These are phyloP conservation scores for Oasisia sp. DNA, from an alignment of 2,888 invertebrate species.

Conservation along the genomic window DNA sequence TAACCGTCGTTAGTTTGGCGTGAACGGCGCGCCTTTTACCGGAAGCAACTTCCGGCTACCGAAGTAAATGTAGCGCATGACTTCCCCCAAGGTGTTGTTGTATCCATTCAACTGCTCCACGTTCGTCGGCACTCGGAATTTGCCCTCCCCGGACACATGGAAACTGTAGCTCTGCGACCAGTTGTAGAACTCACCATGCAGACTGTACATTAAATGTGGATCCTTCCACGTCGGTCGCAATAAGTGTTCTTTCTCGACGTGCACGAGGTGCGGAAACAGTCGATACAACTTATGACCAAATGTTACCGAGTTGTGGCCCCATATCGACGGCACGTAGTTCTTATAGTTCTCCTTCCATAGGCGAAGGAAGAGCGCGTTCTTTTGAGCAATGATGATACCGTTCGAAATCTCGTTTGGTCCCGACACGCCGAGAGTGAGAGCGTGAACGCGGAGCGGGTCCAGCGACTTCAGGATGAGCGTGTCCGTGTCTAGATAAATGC, in stretches of 20 bases:
- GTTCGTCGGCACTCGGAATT: not conserved
- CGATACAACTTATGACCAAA: not conserved
- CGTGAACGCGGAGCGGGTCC: not conserved
- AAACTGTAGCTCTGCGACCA: not conserved
- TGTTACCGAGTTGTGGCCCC: not conserved
- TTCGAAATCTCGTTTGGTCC: not conserved
- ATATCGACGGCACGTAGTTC: not conserved
- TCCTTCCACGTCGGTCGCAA: constrained; percentile 7
- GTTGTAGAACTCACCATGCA: not conserved
- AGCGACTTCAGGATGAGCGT: not conserved
- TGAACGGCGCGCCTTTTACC: not conserved
- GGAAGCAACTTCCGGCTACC: constrained; percentile 5
- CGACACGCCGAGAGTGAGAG: not conserved
- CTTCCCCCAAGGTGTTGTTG: not conserved
- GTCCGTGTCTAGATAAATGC: not conserved
- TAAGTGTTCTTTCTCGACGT: not conserved
- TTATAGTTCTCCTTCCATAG: not conserved
- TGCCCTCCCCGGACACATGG: not conserved
- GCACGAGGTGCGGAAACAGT: not conserved
- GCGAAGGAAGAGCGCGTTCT: not conserved
- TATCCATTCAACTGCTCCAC: not conserved
- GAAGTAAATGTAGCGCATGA: not conserved
- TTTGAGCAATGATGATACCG: not conserved
- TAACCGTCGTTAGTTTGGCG: not conserved
- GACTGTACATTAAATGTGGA: not conserved